Evolutionary conservation across 2,888 invertebrate species (phyloP).

Genomic region (Dasypolia templi): DNA sequence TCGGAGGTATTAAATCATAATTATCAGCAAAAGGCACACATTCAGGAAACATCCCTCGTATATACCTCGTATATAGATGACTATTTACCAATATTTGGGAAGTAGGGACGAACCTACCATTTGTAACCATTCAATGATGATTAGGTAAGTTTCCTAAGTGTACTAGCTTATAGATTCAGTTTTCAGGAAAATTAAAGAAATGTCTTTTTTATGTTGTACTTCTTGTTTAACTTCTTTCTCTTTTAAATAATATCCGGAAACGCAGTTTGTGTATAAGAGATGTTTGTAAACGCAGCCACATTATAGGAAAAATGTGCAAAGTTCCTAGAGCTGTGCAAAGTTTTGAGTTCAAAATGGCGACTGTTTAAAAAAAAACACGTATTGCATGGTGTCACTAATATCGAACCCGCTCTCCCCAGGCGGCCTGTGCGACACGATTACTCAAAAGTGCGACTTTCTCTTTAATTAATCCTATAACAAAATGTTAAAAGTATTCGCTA

Average conservation of each 20-base stretch:
- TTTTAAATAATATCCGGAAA: background rate
- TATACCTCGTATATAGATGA: background rate
- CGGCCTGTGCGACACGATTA: conserved; percentile 59
- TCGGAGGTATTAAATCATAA: background rate
- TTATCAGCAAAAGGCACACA: conserved; percentile 4
- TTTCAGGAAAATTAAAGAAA: background rate
- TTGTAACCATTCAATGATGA: background rate
- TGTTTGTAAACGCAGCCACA: background rate
- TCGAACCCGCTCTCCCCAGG: conserved; percentile 42
- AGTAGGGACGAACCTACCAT: background rate
- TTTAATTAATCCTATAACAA: conserved; percentile 65
- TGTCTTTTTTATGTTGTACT: background rate
- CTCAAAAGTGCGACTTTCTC: conserved; percentile 62
- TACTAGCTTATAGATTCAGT: background rate
- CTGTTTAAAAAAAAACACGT: background rate
- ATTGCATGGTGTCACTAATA: conserved; percentile 32
- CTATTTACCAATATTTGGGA: background rate
- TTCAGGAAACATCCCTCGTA: background rate
- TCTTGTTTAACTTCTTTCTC: no score
- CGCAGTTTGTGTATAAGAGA: background rate
- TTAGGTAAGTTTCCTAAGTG: no score
- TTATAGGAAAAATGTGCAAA: background rate
- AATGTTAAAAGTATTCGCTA: conserved; percentile 53
- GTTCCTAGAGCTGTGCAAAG: background rate
- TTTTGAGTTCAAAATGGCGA: background rate